Conservation (phyloP, 2,888 invertebrate species). For the Sipunculus nudus region DNA sequence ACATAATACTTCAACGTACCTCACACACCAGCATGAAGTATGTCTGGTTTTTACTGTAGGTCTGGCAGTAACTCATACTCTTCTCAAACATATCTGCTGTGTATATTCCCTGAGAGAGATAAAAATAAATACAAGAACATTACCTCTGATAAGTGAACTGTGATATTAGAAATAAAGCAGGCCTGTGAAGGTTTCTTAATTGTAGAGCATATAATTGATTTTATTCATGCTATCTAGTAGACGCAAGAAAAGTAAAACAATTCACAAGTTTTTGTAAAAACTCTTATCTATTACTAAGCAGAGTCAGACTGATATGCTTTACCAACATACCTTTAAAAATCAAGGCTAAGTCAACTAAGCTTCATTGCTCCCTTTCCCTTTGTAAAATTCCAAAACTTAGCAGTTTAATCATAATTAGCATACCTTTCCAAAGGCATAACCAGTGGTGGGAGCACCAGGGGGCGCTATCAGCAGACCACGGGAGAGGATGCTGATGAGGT, state of each 20-base stretch:
- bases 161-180: too few relatives aligned
- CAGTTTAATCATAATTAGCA: too few relatives aligned
- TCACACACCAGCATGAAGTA: conserved; percentile 69
- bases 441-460: conserved; percentile 64
- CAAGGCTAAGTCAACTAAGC: too few relatives aligned
- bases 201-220: conserved; percentile 22
- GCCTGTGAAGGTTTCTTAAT: too few relatives aligned
- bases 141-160: too few relatives aligned
- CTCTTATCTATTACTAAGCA: too few relatives aligned
- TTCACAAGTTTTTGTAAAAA: not conserved
- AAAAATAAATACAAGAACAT: too few relatives aligned
- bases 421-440: conserved; percentile 67
- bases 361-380: too few relatives aligned
- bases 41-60: conserved; percentile 49
- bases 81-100: conserved; percentile 69
- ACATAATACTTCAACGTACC: conserved; percentile 51
- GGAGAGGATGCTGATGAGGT: conserved; percentile 68
- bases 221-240: not conserved
- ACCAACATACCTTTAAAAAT: too few relatives aligned
- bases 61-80: conserved; percentile 65
- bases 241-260: conserved; percentile 2
- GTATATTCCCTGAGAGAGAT: conserved; percentile 69
- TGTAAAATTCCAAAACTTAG: too few relatives aligned
- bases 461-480: conserved; percentile 69
- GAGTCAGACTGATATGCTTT: too few relatives aligned